These are phyloP conservation scores for Pygoscelis antarcticus DNA, from an alignment of 2,113 vertebrate species.

Conservation along the genomic window DNA sequence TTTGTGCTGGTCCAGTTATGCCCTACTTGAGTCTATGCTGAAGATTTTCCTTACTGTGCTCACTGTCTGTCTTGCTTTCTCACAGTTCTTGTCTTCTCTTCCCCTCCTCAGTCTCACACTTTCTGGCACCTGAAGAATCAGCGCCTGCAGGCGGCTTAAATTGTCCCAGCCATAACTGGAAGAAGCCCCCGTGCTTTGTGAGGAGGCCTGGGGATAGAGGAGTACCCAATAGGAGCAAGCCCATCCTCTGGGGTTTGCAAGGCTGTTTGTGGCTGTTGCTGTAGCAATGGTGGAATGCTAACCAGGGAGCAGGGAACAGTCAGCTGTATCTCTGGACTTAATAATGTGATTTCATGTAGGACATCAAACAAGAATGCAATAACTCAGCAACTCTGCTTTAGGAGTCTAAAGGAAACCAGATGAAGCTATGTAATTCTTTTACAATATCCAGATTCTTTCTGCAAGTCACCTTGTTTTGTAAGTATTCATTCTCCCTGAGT, in stretches of 20 bases:
- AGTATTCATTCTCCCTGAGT: background rate
- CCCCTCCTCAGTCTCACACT: background rate
- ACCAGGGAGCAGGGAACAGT: slow-evolving; percentile 11
- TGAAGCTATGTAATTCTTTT: slow-evolving; percentile 3
- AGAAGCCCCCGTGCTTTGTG: background rate
- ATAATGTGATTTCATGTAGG: slow-evolving; percentile 58
- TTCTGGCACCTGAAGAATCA: background rate
- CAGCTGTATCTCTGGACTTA: slow-evolving; percentile 51
- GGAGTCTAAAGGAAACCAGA: slow-evolving; percentile 61
- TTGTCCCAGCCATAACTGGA: background rate
- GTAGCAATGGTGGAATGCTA: background rate
- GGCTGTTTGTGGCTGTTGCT: slow-evolving; percentile 25
- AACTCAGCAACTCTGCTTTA: slow-evolving; percentile 48
- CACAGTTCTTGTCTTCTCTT: too few species aligned
- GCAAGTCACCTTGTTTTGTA: background rate
- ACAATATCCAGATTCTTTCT: background rate
- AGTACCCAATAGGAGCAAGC: background rate
- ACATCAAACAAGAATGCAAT: slow-evolving; percentile 67
- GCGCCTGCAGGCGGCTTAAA: background rate
- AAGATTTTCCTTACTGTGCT: background rate
- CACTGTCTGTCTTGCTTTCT: background rate
- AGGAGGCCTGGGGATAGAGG: background rate
- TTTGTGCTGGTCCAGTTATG: background rate
- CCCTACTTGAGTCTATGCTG: too few species aligned
- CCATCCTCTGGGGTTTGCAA: background rate